Percentiles rank a stretch among this genome's conserved stretches.
Conservation (phyloP, 2,888 invertebrate species). For the Meteorus colon region DNA sequence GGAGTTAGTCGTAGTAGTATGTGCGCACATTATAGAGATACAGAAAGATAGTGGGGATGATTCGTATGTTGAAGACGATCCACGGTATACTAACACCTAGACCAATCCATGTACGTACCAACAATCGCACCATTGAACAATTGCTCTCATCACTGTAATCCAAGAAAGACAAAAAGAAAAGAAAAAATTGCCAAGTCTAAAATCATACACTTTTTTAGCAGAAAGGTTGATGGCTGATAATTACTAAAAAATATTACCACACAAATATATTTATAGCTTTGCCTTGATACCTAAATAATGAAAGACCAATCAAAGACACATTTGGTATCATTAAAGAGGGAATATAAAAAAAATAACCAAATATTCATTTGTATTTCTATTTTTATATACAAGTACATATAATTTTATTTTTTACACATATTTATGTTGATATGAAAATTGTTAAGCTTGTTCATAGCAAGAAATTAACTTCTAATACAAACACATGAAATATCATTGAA, state of each 20-base stretch:
- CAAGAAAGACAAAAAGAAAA: not conserved
- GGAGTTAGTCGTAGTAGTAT: constrained; percentile 13
- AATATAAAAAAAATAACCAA: too few relatives aligned
- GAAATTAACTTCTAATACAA: too few relatives aligned
- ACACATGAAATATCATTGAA: too few relatives aligned
- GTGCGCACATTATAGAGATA: not conserved
- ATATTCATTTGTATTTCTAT: too few relatives aligned
- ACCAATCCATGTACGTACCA: not conserved
- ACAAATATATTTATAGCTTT: too few relatives aligned
- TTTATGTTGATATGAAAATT: too few relatives aligned
- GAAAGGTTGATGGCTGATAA: not conserved
- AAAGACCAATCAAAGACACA: too few relatives aligned
- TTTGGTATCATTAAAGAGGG: too few relatives aligned
- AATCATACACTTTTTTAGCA: not conserved
- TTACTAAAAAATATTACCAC: not conserved
- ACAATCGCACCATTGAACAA: not conserved
- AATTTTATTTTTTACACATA: too few relatives aligned
- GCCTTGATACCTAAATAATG: too few relatives aligned
- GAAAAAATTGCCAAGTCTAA: not conserved
- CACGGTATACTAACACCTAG: constrained; percentile 58
- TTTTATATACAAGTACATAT: too few relatives aligned
- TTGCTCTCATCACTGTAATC: not conserved
- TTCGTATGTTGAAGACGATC: constrained; percentile 65
- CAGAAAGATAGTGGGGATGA: constrained; percentile 38
- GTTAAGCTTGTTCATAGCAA: too few relatives aligned